Evolutionary conservation across 2,113 vertebrate species (phyloP).

Genomic region (Pelmatolapia mariae): DNA sequence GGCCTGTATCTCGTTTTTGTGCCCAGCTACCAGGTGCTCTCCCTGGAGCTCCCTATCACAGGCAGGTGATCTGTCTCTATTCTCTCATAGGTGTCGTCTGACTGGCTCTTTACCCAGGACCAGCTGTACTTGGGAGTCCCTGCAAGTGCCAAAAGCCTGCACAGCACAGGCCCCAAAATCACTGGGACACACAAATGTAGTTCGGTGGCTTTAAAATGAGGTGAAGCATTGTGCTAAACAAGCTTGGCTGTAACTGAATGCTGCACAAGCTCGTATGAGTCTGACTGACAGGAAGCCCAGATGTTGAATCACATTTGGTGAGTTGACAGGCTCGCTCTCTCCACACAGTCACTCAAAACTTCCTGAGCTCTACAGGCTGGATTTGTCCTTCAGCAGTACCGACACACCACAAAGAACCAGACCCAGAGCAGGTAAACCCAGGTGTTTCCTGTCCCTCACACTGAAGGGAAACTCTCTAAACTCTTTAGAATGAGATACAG

Average conservation of each 20-base stretch:
- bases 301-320: background rate
- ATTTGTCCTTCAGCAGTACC: background rate
- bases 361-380: background rate
- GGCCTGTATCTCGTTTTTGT: background rate
- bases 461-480: background rate
- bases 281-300: background rate
- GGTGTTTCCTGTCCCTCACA: background rate
- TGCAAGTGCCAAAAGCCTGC: background rate
- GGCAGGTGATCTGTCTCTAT: background rate
- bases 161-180: background rate
- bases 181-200: background rate
- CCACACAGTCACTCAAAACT: background rate
- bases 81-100: background rate
- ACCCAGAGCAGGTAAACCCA: background rate
- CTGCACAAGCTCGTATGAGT: background rate
- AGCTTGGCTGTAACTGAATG: background rate
- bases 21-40: background rate
- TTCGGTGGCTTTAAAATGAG: background rate
- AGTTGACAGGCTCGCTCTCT: background rate
- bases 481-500: background rate
- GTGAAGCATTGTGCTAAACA: background rate
- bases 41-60: background rate
- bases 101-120: background rate
- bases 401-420: background rate
- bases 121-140: background rate